Evolutionary conservation across 2,888 invertebrate species (phyloP).

Genomic region (Coelinius sp.): DNA sequence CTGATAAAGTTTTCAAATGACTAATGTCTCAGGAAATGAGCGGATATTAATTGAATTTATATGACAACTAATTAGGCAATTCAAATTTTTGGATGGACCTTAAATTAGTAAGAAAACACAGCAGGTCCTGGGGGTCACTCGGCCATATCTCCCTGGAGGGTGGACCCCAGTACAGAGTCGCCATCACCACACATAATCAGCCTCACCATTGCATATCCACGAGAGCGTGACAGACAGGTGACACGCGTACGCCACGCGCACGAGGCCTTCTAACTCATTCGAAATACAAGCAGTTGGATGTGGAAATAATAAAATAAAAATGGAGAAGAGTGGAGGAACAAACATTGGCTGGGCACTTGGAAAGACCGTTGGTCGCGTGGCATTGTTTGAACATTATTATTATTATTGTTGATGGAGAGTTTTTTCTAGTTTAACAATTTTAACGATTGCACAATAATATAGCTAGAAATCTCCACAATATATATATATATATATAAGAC

Average conservation of each 20-base stretch:
- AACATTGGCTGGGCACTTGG: not conserved
- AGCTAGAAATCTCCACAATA: no score
- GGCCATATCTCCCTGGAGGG: constrained; percentile 64
- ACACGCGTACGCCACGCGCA: constrained; percentile 68
- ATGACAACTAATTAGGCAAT: not conserved
- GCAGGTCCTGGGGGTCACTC: constrained; percentile 60
- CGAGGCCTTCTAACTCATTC: constrained; percentile 28
- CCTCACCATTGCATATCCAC: constrained; percentile 51
- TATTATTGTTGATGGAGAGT: not conserved
- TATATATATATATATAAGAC: not conserved
- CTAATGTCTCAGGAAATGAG: not conserved
- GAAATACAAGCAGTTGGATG: constrained; percentile 24
- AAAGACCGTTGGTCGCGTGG: constrained; percentile 12
- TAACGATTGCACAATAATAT: no score
- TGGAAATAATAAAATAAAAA: constrained; percentile 5
- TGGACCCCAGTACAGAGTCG: constrained; percentile 48
- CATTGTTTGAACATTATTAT: not conserved
- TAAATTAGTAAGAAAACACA: not conserved
- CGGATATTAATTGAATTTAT: not conserved
- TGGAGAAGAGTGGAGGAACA: constrained; percentile 16
- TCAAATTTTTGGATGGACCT: not conserved
- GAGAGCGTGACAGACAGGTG: constrained; percentile 69
- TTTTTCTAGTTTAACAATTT: not conserved
- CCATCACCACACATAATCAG: constrained; percentile 18
- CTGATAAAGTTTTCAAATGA: no score